phyloP scores from a whole-genome alignment of 2,888 invertebrate genomes.

The Tachina fera region DNA sequence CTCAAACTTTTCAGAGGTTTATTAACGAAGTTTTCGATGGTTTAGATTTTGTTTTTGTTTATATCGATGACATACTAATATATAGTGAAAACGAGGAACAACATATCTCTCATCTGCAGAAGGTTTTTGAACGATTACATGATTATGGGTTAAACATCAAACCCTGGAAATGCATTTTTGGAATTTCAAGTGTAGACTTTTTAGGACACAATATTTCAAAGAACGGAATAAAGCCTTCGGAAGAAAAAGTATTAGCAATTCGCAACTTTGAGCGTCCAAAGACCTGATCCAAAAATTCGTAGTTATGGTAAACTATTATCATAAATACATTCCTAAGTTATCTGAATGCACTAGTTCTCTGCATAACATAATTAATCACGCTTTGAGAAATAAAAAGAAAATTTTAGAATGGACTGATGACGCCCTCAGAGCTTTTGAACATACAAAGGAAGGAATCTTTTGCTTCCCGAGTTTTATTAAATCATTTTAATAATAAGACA shows the following conservation, averaged over 20 bases:
- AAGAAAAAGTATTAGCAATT: neutral
- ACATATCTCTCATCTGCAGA: neutral
- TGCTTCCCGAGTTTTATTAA: slow-evolving; percentile 4
- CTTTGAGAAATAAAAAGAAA: neutral
- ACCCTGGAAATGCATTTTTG: neutral
- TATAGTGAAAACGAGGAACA: neutral
- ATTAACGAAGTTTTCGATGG: too few relatives aligned
- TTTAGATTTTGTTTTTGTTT: neutral
- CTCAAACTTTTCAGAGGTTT: neutral
- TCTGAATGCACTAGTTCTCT: too few relatives aligned
- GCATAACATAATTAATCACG: neutral
- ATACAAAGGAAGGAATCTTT: neutral
- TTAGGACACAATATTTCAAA: neutral
- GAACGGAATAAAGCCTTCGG: neutral
- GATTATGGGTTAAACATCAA: neutral
- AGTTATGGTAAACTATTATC: slow-evolving; percentile 9
- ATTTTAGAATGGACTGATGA: slow-evolving; percentile 4
- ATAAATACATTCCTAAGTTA: neutral
- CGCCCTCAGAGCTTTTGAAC: neutral
- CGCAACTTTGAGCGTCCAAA: slow-evolving; percentile 1
- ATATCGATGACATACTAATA: neutral
- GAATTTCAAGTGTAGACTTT: neutral
- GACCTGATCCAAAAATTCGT: slow-evolving; percentile 1
- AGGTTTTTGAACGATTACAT: slow-evolving; percentile 1
- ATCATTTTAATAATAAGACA: slow-evolving; percentile 8